Evolutionary conservation across 2,797 vertebrate genomes (phyloP).

Genomic region (Pseudochromis fuscus): DNA sequence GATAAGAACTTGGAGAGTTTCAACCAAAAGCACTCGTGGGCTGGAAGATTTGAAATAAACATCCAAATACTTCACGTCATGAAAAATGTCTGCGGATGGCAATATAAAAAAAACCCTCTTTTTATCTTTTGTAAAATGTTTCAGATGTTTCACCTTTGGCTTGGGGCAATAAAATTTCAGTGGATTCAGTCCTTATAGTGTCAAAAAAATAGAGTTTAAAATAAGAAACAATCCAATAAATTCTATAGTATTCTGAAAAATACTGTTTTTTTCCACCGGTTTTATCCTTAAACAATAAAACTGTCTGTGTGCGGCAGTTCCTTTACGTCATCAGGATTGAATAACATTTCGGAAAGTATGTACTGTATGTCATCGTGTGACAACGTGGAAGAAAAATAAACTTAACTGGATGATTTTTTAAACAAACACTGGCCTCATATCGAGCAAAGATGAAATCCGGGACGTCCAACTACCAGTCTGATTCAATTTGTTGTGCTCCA

Average conservation of each 20-base stretch:
- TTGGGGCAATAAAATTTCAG: not conserved
- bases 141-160: not conserved
- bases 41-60: conserved; percentile 30
- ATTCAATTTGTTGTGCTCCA: conserved; percentile 6
- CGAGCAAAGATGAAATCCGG: too few species aligned
- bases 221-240: not conserved
- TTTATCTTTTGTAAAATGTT: conserved; percentile 20
- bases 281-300: not conserved
- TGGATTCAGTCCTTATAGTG: not conserved
- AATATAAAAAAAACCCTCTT: conserved; percentile 23
- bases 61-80: conserved; percentile 32
- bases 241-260: not conserved
- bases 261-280: not conserved
- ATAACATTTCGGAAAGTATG: too few species aligned
- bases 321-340: too few species aligned
- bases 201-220: not conserved
- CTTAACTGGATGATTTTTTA: too few species aligned
- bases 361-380: too few species aligned
- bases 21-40: not conserved
- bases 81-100: not conserved
- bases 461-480: conserved; percentile 25
- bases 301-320: too few species aligned
- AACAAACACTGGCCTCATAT: too few species aligned
- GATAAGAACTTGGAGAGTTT: conserved; percentile 42
- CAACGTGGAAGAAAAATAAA: too few species aligned